phyloP scores from a whole-genome alignment of 2,113 vertebrate species.

The Hymenochirus boettgeri region DNA sequence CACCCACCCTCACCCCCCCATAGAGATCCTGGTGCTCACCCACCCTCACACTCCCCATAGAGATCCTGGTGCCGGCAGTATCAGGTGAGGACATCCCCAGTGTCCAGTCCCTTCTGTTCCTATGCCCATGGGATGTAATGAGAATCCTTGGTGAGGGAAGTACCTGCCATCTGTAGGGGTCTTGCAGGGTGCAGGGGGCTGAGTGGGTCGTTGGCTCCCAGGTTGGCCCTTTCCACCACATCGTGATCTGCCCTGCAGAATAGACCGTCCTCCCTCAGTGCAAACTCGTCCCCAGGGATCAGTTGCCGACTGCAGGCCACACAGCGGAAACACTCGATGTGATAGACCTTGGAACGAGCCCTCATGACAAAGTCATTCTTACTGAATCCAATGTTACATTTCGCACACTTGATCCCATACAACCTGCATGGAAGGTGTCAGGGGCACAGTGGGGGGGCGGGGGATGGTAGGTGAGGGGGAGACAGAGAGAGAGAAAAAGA shows the following conservation, averaged over 20 bases:
- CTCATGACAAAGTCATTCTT: conserved; percentile 98
- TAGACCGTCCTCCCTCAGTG: conserved; percentile 89
- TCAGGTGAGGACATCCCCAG: too few species aligned
- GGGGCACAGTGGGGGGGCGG: conserved; percentile 31
- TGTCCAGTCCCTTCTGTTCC: too few species aligned
- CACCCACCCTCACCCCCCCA: too few species aligned
- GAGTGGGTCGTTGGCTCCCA: conserved; percentile 82
- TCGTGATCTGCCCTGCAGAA: conserved; percentile 96
- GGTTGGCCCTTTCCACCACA: conserved; percentile 87
- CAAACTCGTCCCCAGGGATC: conserved; percentile 96
- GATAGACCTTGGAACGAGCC: conserved; percentile 93
- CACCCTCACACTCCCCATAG: too few species aligned
- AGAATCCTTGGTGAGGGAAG: conserved; percentile 32
- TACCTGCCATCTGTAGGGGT: conserved; percentile 98
- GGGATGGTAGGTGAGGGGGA: neutral
- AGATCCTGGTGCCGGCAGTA: too few species aligned
- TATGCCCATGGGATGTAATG: conserved; percentile 3
- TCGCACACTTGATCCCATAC: conserved; percentile 96
- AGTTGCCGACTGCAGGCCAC: conserved; percentile 97
- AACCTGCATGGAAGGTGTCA: conserved; percentile 65
- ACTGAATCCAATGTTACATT: conserved; percentile 98
- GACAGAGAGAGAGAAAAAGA: conserved; percentile 15
- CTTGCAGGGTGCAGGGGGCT: conserved; percentile 87
- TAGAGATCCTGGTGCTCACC: too few species aligned
- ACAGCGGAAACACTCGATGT: conserved; percentile 98